phyloP scores from a whole-genome alignment of 2,113 vertebrate species.

The Daboia siamensis region DNA sequence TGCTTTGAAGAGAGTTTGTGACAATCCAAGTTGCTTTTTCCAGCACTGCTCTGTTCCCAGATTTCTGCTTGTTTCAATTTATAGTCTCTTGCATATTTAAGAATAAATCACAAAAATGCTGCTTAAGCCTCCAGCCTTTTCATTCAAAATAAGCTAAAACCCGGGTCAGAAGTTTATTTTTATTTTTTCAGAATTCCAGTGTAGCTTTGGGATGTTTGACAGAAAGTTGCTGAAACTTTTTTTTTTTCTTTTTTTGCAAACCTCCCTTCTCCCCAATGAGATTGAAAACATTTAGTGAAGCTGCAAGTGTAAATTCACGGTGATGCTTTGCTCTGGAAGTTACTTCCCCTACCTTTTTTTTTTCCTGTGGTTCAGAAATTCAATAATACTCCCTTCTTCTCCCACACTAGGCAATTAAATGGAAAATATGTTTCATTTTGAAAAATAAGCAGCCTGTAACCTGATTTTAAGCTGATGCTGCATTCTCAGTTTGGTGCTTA shows the following conservation, averaged over 20 bases:
- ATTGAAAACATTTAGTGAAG: not conserved
- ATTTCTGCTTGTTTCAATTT: not conserved
- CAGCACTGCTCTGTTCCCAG: not conserved
- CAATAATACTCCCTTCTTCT: constrained; percentile 61
- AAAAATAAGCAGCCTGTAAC: constrained; percentile 71
- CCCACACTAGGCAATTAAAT: constrained; percentile 67
- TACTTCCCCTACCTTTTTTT: not conserved
- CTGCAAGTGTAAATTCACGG: too few relatives aligned
- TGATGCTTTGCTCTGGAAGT: not conserved
- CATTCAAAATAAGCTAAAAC: not conserved
- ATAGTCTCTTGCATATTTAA: not conserved
- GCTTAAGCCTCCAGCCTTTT: not conserved
- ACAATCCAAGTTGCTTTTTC: not conserved
- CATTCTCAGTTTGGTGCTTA: constrained; percentile 66
- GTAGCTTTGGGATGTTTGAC: not conserved
- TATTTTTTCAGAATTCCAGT: not conserved
- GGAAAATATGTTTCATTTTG: constrained; percentile 70
- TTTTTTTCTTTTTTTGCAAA: not conserved
- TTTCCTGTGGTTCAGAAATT: constrained; percentile 51
- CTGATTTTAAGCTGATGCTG: constrained; percentile 67
- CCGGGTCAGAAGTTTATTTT: not conserved
- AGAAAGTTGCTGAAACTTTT: not conserved
- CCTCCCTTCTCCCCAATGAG: not conserved
- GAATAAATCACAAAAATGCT: not conserved
- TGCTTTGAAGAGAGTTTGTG: not conserved